Conservation (phyloP, 2,797 vertebrate species). For the Nannoperca australis region DNA sequence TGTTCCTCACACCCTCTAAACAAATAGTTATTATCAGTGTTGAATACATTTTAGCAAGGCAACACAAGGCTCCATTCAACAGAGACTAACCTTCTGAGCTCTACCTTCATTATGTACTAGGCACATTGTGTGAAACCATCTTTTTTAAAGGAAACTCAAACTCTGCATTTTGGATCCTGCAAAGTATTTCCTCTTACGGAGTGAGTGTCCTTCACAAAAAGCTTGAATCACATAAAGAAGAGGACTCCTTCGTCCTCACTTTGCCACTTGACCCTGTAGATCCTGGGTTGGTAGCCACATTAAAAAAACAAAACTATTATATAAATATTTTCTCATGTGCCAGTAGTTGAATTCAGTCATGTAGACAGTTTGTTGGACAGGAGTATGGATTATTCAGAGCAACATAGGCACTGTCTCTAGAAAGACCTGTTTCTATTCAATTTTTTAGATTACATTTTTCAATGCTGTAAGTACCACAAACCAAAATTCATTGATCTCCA, state of each 20-base stretch:
- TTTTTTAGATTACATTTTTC: background rate
- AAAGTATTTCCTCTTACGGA: slow-evolving; percentile 7
- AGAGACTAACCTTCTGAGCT: background rate
- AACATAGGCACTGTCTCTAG: background rate
- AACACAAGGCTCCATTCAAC: background rate
- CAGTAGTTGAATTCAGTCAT: background rate
- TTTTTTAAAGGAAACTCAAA: slow-evolving; percentile 2
- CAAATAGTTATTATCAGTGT: background rate
- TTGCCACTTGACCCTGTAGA: slow-evolving; percentile 5
- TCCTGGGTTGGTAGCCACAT: slow-evolving; percentile 1
- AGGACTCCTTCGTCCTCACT: slow-evolving; percentile 2
- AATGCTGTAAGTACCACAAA: background rate
- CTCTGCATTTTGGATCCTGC: slow-evolving; percentile 7
- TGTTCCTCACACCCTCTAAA: background rate
- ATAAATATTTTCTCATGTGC: background rate
- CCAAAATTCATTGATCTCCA: background rate
- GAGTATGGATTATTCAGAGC: background rate
- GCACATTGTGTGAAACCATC: background rate
- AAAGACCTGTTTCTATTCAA: background rate
- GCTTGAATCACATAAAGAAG: slow-evolving; percentile 16
- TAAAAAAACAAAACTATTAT: background rate
- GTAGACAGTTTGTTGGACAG: background rate
- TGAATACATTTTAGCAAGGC: background rate
- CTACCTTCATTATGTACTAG: background rate
- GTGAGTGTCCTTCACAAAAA: slow-evolving; percentile 20